Evolutionary conservation across 1,140 invertebrate species (phyloP).

Genomic region (Sycophaga agraensis): DNA sequence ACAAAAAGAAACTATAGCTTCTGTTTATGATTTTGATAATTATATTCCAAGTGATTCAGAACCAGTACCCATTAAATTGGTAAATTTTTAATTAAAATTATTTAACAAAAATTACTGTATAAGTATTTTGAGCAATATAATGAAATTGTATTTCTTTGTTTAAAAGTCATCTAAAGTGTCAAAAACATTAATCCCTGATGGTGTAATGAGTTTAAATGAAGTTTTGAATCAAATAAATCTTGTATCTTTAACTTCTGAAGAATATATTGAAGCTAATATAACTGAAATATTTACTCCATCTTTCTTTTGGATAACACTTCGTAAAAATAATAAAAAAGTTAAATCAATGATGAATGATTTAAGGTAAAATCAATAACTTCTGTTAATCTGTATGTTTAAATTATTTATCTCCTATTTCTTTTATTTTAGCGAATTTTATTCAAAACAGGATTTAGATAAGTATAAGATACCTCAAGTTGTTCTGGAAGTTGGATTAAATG

Average conservation of each 20-base stretch:
- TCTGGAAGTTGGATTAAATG: constrained; percentile 44
- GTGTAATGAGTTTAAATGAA: constrained; percentile 40
- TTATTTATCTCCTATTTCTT: constrained; percentile 12
- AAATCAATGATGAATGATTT: constrained; percentile 41
- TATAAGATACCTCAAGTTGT: constrained; percentile 42
- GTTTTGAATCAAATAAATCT: constrained; percentile 40
- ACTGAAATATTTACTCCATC: constrained; percentile 47
- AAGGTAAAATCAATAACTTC: constrained; percentile 36
- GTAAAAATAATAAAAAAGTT: constrained; percentile 32
- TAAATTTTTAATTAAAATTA: constrained; percentile 24
- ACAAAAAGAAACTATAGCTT: constrained; percentile 7
- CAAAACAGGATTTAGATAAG: background rate
- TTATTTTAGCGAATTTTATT: constrained; percentile 45
- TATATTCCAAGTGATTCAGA: constrained; percentile 21
- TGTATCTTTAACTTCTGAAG: constrained; percentile 17
- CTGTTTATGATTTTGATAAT: constrained; percentile 31
- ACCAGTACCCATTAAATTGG: constrained; percentile 35
- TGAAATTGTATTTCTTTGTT: constrained; percentile 23
- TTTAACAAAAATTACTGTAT: background rate
- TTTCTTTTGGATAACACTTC: constrained; percentile 50
- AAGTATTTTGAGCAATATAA: background rate
- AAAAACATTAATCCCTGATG: constrained; percentile 35
- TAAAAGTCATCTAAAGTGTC: constrained; percentile 33
- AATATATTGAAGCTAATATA: constrained; percentile 33
- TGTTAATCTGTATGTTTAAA: no score